These are phyloP conservation scores for Gasteruption jaculator DNA, from an alignment of 2,888 invertebrate species.

Conservation along the genomic window DNA sequence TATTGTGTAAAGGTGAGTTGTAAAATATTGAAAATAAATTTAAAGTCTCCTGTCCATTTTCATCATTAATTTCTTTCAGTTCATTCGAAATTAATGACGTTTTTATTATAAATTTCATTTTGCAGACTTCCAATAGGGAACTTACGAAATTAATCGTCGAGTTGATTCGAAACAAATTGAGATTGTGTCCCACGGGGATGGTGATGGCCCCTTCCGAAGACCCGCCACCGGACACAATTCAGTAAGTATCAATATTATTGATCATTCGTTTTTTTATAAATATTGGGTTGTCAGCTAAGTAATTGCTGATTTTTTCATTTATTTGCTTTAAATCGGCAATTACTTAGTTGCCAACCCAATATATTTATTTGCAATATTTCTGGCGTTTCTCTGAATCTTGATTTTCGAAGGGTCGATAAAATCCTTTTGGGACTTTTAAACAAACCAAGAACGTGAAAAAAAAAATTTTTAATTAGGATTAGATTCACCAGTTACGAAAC, in stretches of 20 bases:
- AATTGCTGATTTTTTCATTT: too few species aligned
- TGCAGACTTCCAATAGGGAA: slow-evolving; percentile 44
- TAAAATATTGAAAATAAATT: slow-evolving; percentile 8
- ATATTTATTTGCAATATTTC: too few species aligned
- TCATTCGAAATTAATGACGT: background rate
- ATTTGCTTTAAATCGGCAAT: too few species aligned
- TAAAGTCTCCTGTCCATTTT: slow-evolving; percentile 9
- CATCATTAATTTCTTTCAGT: slow-evolving; percentile 12
- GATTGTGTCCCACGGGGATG: slow-evolving; percentile 42
- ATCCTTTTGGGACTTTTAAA: too few species aligned
- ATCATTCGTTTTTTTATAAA: background rate
- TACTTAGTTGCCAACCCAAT: too few species aligned
- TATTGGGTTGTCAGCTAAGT: too few species aligned
- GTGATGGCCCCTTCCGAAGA: slow-evolving; percentile 35
- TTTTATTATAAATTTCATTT: slow-evolving; percentile 17
- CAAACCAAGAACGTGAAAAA: too few species aligned
- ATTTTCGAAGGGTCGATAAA: too few species aligned
- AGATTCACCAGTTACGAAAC: too few species aligned
- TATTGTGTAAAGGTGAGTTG: slow-evolving; percentile 55
- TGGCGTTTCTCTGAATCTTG: slow-evolving; percentile 14
- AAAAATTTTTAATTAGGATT: too few species aligned
- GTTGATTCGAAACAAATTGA: slow-evolving; percentile 45
- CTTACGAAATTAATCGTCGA: slow-evolving; percentile 45
- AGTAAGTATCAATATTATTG: slow-evolving; percentile 26
- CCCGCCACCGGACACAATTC: slow-evolving; percentile 27